These are phyloP conservation scores for Pampusana beccarii DNA, from an alignment of 2,113 vertebrate species.

Conservation along the genomic window DNA sequence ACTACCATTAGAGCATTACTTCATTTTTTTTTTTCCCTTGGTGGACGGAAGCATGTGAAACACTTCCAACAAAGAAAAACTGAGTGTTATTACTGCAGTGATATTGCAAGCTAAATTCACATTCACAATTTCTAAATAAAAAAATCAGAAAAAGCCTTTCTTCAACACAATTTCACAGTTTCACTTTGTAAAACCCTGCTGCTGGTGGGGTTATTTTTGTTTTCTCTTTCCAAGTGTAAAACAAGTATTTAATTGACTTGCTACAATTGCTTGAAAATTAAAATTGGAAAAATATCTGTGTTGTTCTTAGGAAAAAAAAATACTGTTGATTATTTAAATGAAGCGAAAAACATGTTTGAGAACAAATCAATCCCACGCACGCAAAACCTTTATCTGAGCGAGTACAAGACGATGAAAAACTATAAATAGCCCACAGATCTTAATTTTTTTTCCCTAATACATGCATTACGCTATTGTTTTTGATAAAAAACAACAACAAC, in stretches of 20 bases:
- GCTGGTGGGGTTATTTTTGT: not conserved
- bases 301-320: not conserved
- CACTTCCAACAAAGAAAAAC: constrained; percentile 38
- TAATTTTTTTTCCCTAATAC: constrained; percentile 46
- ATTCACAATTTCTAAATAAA: constrained; percentile 26
- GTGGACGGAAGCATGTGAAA: constrained; percentile 32
- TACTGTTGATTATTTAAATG: constrained; percentile 62
- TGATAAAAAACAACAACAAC: constrained; percentile 48
- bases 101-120: constrained; percentile 25
- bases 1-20: constrained; percentile 14
- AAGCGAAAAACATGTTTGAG: constrained; percentile 45
- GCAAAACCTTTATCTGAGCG: constrained; percentile 62
- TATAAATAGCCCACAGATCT: constrained; percentile 55
- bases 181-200: not conserved
- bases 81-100: not conserved
- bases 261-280: constrained; percentile 24
- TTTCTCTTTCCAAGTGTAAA: not conserved
- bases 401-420: constrained; percentile 59
- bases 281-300: constrained; percentile 2
- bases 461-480: constrained; percentile 73
- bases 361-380: constrained; percentile 40
- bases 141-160: not conserved
- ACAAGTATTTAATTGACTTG: not conserved
- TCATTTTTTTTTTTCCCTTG: constrained; percentile 38
- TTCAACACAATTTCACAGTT: not conserved